Evolutionary conservation across 2,113 vertebrate genomes (phyloP).

Genomic region (Xyliphius kryptos): DNA sequence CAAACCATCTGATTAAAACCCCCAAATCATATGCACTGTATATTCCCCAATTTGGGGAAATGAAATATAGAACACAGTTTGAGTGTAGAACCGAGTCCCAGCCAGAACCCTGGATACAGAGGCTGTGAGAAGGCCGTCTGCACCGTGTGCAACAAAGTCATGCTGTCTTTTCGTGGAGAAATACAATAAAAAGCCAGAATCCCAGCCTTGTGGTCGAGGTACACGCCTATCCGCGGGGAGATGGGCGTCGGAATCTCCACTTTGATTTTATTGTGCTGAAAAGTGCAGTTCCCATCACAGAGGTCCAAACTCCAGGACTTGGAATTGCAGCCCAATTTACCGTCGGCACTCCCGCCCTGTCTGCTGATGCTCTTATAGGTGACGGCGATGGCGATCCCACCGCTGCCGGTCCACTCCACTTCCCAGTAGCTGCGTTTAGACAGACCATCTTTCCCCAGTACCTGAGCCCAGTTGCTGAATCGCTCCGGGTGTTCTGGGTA

Average conservation of each 20-base stretch:
- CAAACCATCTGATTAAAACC: neutral
- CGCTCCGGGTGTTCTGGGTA: conserved; percentile 54
- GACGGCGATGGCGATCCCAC: conserved; percentile 62
- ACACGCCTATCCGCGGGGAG: conserved; percentile 63
- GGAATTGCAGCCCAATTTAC: conserved; percentile 68
- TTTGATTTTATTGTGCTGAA: conserved; percentile 68
- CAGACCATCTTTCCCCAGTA: conserved; percentile 65
- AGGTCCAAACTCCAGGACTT: conserved; percentile 73
- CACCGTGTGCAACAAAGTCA: conserved; percentile 63
- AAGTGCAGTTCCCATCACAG: conserved; percentile 57
- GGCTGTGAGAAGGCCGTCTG: conserved; percentile 66
- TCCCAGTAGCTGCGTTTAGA: conserved; percentile 73
- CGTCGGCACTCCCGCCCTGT: conserved; percentile 59
- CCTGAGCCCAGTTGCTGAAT: conserved; percentile 66
- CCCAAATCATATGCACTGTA: neutral
- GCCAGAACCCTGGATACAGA: conserved; percentile 70
- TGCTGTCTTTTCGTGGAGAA: conserved; percentile 36
- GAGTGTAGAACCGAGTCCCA: conserved; percentile 60
- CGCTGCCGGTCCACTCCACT: conserved; percentile 59
- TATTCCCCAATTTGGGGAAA: neutral
- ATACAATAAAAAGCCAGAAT: conserved; percentile 66
- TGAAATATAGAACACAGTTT: conserved; percentile 49
- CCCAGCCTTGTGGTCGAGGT: conserved; percentile 60
- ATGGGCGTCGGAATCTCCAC: conserved; percentile 39
- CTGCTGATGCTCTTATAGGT: conserved; percentile 66